Evolutionary conservation across 2,113 vertebrate species (phyloP).

Genomic region (Campylorhamphus procurvoides): DNA sequence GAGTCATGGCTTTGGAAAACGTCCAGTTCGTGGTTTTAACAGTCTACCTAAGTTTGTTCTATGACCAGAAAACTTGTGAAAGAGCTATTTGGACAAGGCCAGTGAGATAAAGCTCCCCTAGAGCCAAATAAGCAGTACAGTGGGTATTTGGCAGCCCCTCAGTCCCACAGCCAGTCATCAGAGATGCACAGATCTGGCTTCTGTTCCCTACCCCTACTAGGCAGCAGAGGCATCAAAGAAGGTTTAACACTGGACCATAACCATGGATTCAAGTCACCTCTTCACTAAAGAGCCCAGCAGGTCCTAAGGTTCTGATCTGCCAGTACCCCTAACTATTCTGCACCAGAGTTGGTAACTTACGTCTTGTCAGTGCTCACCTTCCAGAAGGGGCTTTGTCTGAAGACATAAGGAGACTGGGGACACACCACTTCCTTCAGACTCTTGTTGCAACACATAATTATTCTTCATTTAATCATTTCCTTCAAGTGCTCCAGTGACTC

Average conservation of each 20-base stretch:
- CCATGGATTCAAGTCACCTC: not conserved
- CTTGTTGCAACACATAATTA: not conserved
- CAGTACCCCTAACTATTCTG: not conserved
- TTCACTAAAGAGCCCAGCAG: not conserved
- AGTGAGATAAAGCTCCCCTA: not conserved
- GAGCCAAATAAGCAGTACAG: not conserved
- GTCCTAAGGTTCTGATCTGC: not conserved
- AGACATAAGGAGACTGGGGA: not conserved
- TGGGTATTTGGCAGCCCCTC: not conserved
- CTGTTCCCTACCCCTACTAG: not conserved
- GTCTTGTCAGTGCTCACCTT: not conserved
- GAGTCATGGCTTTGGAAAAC: not conserved
- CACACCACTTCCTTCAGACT: not conserved
- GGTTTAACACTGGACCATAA: not conserved
- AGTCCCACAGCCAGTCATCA: not conserved
- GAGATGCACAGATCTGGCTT: not conserved
- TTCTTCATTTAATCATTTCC: conserved; percentile 1
- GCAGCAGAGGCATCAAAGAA: not conserved
- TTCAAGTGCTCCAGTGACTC: not conserved
- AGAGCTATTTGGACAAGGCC: not conserved
- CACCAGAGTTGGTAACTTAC: accelerated
- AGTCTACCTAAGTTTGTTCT: not conserved
- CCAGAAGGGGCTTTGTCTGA: not conserved
- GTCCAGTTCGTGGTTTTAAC: not conserved
- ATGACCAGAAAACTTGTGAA: not conserved